Conservation (phyloP, 1,140 invertebrate species). For the Apis laboriosa region DNA sequence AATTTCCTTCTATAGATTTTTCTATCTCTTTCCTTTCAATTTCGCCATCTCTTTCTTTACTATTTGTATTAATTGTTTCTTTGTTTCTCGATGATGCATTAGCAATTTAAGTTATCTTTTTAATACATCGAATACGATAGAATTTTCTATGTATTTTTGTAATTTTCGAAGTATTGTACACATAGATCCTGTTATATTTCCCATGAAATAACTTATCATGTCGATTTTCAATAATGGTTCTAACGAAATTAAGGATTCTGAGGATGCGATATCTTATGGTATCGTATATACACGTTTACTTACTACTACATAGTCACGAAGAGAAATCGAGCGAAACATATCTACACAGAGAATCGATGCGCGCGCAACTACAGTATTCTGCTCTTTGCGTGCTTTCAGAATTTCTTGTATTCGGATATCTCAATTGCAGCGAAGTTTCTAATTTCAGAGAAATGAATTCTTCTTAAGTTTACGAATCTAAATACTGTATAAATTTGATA, state of each 20-base stretch:
- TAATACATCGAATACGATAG: neutral
- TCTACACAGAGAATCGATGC: neutral
- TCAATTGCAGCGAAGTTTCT: neutral
- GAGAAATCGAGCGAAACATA: conserved; percentile 36
- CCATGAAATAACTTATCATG: neutral
- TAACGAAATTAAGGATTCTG: conserved; percentile 47
- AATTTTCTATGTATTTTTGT: no score
- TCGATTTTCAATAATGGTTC: neutral
- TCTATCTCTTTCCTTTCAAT: neutral
- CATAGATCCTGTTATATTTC: no score
- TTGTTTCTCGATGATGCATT: no score
- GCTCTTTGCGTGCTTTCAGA: neutral
- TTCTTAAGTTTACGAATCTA: neutral
- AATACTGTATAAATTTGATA: neutral
- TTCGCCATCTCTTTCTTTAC: neutral
- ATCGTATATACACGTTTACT: neutral
- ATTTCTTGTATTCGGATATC: neutral
- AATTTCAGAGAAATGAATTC: neutral
- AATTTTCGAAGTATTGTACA: no score
- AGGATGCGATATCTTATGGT: neutral
- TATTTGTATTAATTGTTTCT: neutral
- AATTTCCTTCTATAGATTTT: neutral
- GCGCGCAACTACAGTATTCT: conserved; percentile 6
- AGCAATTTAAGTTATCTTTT: neutral
- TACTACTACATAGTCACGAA: neutral